Conservation (phyloP, 2,797 vertebrate genomes). For the Enteromius treurensis region DNA sequence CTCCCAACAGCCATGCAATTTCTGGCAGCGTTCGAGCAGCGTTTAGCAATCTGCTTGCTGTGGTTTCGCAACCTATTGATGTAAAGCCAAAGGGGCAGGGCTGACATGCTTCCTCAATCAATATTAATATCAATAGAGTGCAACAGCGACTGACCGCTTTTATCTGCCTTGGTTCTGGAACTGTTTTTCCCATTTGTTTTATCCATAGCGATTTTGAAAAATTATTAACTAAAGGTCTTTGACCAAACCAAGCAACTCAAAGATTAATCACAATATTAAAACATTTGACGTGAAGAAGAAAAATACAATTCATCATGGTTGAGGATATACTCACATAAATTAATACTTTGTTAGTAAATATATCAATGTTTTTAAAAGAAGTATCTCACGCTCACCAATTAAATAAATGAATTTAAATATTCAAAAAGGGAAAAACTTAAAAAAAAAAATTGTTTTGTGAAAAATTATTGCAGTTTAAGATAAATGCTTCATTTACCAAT, state of each 20-base stretch:
- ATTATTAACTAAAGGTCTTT: background rate
- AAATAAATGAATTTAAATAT: background rate
- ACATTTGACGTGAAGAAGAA: background rate
- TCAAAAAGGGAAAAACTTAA: background rate
- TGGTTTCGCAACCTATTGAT: conserved; percentile 35
- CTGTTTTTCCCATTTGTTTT: background rate
- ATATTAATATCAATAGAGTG: background rate
- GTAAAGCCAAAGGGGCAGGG: conserved; percentile 42
- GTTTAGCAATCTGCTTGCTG: conserved; percentile 42
- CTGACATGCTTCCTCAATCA: conserved; percentile 53
- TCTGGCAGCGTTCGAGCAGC: conserved; percentile 31
- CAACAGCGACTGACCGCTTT: background rate
- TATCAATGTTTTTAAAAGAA: background rate
- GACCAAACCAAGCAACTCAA: background rate
- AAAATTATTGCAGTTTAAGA: too few relatives aligned
- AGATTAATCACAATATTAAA: background rate
- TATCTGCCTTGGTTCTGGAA: background rate
- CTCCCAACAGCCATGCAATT: conserved; percentile 54
- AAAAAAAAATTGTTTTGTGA: background rate
- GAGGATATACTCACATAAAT: background rate
- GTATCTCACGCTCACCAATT: background rate
- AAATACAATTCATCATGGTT: background rate
- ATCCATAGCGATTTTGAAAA: background rate
- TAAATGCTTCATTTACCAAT: too few relatives aligned
- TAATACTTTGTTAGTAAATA: background rate